Percentiles rank a stretch among this genome's conserved stretches.
Evolutionary conservation across 1,140 invertebrate species (phyloP).

Genomic region (Tenebrio molitor): DNA sequence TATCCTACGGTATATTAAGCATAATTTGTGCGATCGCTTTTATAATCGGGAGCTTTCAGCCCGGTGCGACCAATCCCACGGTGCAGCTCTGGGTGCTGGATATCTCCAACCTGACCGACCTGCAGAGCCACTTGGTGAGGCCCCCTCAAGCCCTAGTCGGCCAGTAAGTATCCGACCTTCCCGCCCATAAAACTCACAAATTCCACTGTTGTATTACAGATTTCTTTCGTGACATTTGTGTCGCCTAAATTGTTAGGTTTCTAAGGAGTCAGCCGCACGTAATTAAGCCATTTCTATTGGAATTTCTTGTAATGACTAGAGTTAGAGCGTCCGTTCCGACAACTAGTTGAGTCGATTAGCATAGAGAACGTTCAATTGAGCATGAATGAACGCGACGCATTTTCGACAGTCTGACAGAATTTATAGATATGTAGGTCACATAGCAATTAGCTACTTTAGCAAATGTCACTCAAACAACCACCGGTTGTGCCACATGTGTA

Average conservation of each 20-base stretch:
- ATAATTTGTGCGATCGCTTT: neutral
- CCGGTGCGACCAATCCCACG: constrained; percentile 87
- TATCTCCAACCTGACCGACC: constrained; percentile 75
- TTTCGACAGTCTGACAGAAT: neutral
- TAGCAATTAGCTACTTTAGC: constrained; percentile 24
- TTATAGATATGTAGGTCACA: neutral
- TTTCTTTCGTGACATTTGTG: constrained; percentile 19
- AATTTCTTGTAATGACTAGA: constrained; percentile 12
- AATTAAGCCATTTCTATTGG: constrained; percentile 19
- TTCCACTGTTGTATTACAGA: constrained; percentile 26
- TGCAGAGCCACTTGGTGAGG: constrained; percentile 74
- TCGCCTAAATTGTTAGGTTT: constrained; percentile 9
- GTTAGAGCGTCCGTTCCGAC: neutral
- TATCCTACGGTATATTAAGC: constrained; percentile 77
- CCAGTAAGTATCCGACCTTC: constrained; percentile 57
- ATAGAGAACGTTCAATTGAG: neutral
- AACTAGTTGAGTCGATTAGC: neutral
- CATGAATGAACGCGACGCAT: neutral
- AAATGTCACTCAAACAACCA: constrained; percentile 36
- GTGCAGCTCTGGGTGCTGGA: constrained; percentile 86
- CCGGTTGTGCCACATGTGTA: constrained; percentile 27
- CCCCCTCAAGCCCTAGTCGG: constrained; percentile 72
- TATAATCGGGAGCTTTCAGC: constrained; percentile 68
- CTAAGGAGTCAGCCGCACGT: neutral
- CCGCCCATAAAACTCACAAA: neutral